Evolutionary conservation across 2,888 invertebrate genomes (phyloP).

Genomic region (Epiblema foenella): DNA sequence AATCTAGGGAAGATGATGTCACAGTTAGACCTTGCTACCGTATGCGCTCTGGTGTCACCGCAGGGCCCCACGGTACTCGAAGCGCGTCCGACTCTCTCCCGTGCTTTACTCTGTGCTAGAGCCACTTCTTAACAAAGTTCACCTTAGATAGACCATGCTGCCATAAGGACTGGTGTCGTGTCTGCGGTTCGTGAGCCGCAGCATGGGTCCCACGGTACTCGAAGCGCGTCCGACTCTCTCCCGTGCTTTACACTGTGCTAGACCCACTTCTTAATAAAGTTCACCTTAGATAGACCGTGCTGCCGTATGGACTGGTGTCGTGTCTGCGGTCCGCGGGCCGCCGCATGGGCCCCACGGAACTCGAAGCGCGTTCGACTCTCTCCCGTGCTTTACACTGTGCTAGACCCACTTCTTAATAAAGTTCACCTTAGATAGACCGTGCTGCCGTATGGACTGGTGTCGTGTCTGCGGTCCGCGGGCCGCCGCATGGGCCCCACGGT

Average conservation of each 20-base stretch:
- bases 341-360: no score
- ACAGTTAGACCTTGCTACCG: slow-evolving; percentile 83
- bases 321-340: no score
- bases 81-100: neutral
- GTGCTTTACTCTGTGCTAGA: no score
- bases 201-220: slow-evolving; percentile 92
- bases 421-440: slow-evolving; percentile 74
- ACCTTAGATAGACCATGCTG: slow-evolving; percentile 74
- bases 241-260: no score
- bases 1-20: no score
- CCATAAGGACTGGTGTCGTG: slow-evolving; percentile 94
- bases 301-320: no score
- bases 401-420: neutral
- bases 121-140: no score
- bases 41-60: slow-evolving; percentile 93
- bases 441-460: slow-evolving; percentile 91
- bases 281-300: no score
- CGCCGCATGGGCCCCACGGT: slow-evolving; percentile 93
- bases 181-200: slow-evolving; percentile 91
- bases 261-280: no score
- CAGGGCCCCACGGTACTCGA: slow-evolving; percentile 91
- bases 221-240: neutral
- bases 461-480: no score
- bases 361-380: no score
- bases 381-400: neutral